Conservation (phyloP, 2,113 vertebrate species). For the Chaenocephalus aceratus region DNA sequence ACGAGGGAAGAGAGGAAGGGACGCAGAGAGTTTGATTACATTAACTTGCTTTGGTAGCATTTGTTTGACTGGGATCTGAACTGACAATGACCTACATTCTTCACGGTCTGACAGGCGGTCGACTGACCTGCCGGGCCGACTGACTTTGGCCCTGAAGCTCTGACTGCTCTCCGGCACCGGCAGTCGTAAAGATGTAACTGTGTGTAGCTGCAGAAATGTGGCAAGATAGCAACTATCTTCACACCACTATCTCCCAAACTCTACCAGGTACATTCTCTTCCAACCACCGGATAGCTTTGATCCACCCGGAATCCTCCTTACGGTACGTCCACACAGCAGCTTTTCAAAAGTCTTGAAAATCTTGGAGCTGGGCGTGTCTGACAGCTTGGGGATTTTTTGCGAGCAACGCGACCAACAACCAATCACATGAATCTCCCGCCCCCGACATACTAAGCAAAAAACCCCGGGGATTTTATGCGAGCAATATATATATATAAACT, state of each 20-base stretch:
- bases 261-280: background rate
- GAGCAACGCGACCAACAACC: too few species aligned
- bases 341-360: too few species aligned
- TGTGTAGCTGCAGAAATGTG: background rate
- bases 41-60: constrained; percentile 32
- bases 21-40: constrained; percentile 18
- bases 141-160: constrained; percentile 2
- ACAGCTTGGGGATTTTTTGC: too few species aligned
- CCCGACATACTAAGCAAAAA: too few species aligned
- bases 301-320: background rate
- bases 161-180: background rate
- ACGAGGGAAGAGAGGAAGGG: constrained; percentile 1
- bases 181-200: background rate
- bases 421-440: too few species aligned
- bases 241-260: background rate
- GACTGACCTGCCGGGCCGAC: constrained; percentile 14
- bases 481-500: too few species aligned
- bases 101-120: constrained; percentile 23
- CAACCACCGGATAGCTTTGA: background rate
- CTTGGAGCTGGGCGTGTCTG: too few species aligned
- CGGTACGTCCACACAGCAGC: too few species aligned
- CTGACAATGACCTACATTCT: constrained; percentile 66
- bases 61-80: constrained; percentile 61
- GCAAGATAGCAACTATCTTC: background rate
- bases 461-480: too few species aligned